Evolutionary conservation across 2,113 vertebrate genomes (phyloP).

Genomic region (Phyllostomus discolor): DNA sequence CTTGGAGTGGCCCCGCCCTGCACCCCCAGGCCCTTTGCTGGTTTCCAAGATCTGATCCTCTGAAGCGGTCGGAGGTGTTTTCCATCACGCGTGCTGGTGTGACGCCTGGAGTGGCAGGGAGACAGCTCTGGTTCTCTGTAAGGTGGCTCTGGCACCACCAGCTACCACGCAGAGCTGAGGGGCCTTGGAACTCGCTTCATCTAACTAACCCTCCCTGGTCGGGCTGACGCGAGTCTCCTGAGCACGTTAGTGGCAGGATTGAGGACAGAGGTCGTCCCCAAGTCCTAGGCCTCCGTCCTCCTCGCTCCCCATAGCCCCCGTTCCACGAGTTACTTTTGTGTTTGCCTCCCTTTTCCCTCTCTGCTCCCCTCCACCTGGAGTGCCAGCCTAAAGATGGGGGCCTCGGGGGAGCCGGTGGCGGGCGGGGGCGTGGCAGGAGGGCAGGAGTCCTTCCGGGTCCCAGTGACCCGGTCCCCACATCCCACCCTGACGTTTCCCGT

Average conservation of each 20-base stretch:
- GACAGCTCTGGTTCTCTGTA: background rate
- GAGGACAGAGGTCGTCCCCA: background rate
- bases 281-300: background rate
- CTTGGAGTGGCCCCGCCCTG: background rate
- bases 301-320: background rate
- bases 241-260: accelerated
- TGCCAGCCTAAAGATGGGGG: background rate
- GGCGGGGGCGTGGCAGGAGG: accelerated
- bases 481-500: accelerated
- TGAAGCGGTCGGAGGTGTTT: background rate
- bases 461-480: accelerated
- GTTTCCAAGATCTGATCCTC: background rate
- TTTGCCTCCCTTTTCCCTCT: background rate
- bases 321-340: background rate
- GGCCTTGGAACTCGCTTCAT: background rate
- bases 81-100: background rate
- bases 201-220: background rate
- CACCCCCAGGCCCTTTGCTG: background rate
- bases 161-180: background rate
- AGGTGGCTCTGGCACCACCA: background rate
- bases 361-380: background rate
- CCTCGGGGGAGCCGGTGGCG: background rate
- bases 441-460: background rate
- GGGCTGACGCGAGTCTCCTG: background rate
- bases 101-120: accelerated